phyloP scores from a whole-genome alignment of 2,797 vertebrate genomes.

The Molothrus aeneus region DNA sequence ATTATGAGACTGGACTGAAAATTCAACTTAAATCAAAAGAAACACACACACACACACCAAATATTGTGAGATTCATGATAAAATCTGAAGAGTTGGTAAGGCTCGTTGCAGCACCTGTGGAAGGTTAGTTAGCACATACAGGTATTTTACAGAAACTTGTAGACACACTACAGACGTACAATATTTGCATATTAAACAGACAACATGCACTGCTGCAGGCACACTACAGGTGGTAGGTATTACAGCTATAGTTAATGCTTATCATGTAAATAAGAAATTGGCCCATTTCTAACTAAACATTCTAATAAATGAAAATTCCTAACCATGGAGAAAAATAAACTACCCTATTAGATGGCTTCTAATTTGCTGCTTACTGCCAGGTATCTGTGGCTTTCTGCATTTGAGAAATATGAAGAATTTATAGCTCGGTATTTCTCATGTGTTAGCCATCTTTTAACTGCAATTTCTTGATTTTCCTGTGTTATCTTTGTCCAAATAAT shows the following conservation, averaged over 20 bases:
- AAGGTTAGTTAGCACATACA: slow-evolving; percentile 73
- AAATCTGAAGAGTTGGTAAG: not conserved
- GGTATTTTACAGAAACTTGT: slow-evolving; percentile 42
- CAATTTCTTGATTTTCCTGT: not conserved
- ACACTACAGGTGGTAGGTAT: slow-evolving; percentile 61
- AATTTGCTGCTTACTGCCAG: not conserved
- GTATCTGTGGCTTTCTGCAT: not conserved
- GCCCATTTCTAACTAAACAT: not conserved
- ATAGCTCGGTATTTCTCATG: not conserved
- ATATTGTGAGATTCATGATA: not conserved
- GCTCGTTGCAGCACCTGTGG: slow-evolving; percentile 65
- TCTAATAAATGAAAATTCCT: not conserved
- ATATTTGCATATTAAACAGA: slow-evolving; percentile 53
- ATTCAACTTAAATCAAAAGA: not conserved
- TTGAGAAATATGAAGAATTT: not conserved
- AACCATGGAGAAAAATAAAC: not conserved
- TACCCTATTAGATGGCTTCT: not conserved
- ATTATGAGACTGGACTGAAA: slow-evolving; percentile 2
- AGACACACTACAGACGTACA: slow-evolving; percentile 53
- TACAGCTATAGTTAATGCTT: not conserved
- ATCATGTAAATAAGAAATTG: not conserved
- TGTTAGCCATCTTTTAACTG: not conserved
- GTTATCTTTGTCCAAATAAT: not conserved
- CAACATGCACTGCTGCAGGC: slow-evolving; percentile 72
- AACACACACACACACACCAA: not conserved